Evolutionary conservation across 2,113 vertebrate species (phyloP), one percentile per base, ranked within the genome.

Genomic region (Condylura cristata): DNA sequence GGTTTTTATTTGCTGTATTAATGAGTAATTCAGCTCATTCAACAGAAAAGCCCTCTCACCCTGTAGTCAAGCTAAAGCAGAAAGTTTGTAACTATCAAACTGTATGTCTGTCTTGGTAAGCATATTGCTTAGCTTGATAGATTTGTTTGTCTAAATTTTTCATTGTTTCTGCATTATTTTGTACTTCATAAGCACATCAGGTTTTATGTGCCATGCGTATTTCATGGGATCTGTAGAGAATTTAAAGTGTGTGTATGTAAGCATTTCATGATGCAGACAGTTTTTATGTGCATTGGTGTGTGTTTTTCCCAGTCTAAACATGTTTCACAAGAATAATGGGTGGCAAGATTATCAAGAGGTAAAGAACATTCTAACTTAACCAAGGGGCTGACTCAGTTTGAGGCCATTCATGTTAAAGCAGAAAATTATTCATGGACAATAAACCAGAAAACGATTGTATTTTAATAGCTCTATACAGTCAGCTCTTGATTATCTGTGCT

Each of bases 201-300:
- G 95, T 97, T 97, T 98, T 96, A 95, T 98, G 94, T 97, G 97
- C 98, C 98, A 98, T 98, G 97, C 97, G 95, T 98, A 98, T 98
- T 96, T 96, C 94, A 86, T 91, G 95, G 95, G 96, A 96, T 96
- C 58, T 81, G 53, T 82, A 84, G 91, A 88, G 34, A 87, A 93
- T 87, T 83, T 83, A 37, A 11, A 82, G 65, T 88, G 71, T 93
- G 58, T 96, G 95, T 97, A 76, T 98, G 97, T 97, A 97, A 98
- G 97, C 94, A 96, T 93, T 96, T 63, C 37, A 48, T 5, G 68
- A 70, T 96, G 96, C 95, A 95, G 92, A 96, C 30, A 51, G 1
- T 89, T 90, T 91, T 68, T 95, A 56, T 95, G 96, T 97, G 80
- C 80, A 94, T 79, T 6, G 30, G 6, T 93, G 81, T 51, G 5